Percentiles rank a stretch among this genome's conserved stretches.
Conservation (phyloP, 2,888 invertebrate genomes). For the Drosophila lutescens region DNA sequence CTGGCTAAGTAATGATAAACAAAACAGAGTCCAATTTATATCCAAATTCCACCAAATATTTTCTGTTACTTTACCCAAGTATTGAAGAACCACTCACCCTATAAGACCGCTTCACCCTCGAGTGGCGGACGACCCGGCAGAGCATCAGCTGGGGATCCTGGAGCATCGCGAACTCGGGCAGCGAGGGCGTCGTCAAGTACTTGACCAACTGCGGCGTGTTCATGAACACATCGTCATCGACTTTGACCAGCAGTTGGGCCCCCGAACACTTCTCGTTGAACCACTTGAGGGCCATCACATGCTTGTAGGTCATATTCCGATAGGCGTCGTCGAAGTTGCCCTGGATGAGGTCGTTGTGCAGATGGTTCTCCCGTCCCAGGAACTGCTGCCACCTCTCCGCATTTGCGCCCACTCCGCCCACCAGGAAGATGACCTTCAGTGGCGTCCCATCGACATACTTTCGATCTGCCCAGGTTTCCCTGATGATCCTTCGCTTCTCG, state of each 20-base stretch:
- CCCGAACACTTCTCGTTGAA: slow-evolving; percentile 88
- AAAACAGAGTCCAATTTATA: too few relatives aligned
- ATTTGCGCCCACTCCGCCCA: slow-evolving; percentile 86
- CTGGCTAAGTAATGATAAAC: too few relatives aligned
- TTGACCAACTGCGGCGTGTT: slow-evolving; percentile 87
- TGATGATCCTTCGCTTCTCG: slow-evolving; percentile 88
- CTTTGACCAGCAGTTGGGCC: slow-evolving; percentile 89
- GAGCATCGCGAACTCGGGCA: slow-evolving; percentile 41
- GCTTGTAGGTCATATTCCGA: slow-evolving; percentile 93
- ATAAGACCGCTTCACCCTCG: slow-evolving; percentile 87
- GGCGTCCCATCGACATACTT: slow-evolving; percentile 84
- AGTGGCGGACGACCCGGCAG: slow-evolving; percentile 86
- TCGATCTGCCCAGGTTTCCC: slow-evolving; percentile 90
- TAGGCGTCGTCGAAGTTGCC: slow-evolving; percentile 92
- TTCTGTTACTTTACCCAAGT: neutral
- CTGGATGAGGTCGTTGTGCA: slow-evolving; percentile 89
- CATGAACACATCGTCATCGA: slow-evolving; percentile 91
- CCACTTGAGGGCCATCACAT: slow-evolving; percentile 93
- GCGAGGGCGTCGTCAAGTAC: slow-evolving; percentile 82
- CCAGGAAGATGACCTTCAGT: slow-evolving; percentile 88
- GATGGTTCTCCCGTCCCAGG: slow-evolving; percentile 86
- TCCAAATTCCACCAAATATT: too few relatives aligned
- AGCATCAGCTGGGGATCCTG: slow-evolving; percentile 86
- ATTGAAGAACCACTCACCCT: slow-evolving; percentile 74
- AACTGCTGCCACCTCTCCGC: slow-evolving; percentile 79